These are phyloP conservation scores for Microcebus jonahi DNA, from an alignment of 2,113 vertebrate genomes.

Conservation along the genomic window DNA sequence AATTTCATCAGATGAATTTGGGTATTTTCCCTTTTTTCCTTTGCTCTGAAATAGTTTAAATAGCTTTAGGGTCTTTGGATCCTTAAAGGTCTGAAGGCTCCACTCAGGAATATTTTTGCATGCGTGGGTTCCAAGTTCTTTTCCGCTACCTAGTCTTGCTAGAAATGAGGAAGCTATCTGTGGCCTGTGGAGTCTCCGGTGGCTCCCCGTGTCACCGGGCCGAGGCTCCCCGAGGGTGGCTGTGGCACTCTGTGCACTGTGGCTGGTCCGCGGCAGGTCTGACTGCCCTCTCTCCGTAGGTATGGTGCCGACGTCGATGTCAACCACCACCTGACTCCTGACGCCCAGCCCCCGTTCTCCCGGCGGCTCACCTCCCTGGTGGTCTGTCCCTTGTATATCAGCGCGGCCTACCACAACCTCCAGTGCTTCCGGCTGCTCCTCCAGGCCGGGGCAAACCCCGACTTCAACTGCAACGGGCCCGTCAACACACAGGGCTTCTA, in stretches of 20 bases:
- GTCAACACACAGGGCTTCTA: conserved; percentile 89
- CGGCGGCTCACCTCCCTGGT: conserved; percentile 93
- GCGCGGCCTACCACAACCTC: conserved; percentile 95
- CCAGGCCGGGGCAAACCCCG: conserved; percentile 93
- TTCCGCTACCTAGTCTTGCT: accelerated
- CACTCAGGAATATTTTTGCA: too few species aligned
- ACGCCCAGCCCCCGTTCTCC: conserved; percentile 82
- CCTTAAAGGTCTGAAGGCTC: background rate
- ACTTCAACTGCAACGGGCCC: conserved; percentile 94
- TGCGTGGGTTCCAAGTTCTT: background rate
- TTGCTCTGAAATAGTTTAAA: background rate
- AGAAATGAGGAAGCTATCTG: background rate
- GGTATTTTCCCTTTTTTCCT: background rate
- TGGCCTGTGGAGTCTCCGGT: background rate
- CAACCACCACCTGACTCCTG: conserved; percentile 89
- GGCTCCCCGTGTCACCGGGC: accelerated
- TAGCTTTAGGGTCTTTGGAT: background rate
- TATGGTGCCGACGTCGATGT: conserved; percentile 94
- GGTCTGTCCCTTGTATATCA: conserved; percentile 96
- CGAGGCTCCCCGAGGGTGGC: background rate
- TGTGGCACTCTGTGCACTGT: too few species aligned
- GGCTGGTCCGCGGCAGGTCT: background rate
- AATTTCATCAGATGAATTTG: background rate
- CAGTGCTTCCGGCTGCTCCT: conserved; percentile 93
- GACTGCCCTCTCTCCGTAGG: conserved; percentile 76